Base-by-base conservation (phyloP, 2,113 vertebrate species). In the Gnathonemus longibarbis region DNA sequence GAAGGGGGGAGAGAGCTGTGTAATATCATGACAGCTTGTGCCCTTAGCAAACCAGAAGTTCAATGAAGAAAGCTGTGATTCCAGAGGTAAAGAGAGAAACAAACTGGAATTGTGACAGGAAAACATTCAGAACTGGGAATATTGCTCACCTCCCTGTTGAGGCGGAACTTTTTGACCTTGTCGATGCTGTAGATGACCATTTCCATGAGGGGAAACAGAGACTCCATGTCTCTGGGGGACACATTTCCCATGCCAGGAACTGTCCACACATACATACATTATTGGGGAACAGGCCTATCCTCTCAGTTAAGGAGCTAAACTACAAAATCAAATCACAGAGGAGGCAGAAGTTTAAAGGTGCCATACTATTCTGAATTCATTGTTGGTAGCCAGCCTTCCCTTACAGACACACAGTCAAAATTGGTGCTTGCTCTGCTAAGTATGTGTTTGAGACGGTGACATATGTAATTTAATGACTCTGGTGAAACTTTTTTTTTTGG, bases 161-260 rank as follows among this genome's bases (percentile, higher is more conserved):
- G 97, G 89, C 98, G 96, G 89, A 99, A 98, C 93, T 99, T 99
- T 96, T 98, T 99, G 92, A 98, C 97, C 93, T 99, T 99, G 92
- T 99, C 98, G 46, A 99, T 97, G 93, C 95, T 98, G 94, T 99
- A 99, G 95, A 99, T 99, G 92, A 99, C 98, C 98, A 99, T 99
- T 95, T 98, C 99, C 98, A 99, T 99, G 93, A 99, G 95, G 88
- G 98, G 97, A 90, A 99, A 95, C 94, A 99, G 95, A 95, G 96
- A 91, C 91, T 99, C 98, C 98, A 99, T 99, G 94, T 99, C 98
- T 97, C 98, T 99, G 95, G 98, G 98, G 95, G 97, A 98, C 49
- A 98, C 98, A 93, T 98, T 99, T 95, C 98, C 98, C 96, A 95
- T 98, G 88, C 98, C 98, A 97, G 98, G 98, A 96, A 99, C 98